A percentile compares a stretch with the other conserved stretches of the same genome.
These are phyloP conservation scores for Panthera uncia DNA, from an alignment of 2,113 vertebrate species.

Conservation along the genomic window DNA sequence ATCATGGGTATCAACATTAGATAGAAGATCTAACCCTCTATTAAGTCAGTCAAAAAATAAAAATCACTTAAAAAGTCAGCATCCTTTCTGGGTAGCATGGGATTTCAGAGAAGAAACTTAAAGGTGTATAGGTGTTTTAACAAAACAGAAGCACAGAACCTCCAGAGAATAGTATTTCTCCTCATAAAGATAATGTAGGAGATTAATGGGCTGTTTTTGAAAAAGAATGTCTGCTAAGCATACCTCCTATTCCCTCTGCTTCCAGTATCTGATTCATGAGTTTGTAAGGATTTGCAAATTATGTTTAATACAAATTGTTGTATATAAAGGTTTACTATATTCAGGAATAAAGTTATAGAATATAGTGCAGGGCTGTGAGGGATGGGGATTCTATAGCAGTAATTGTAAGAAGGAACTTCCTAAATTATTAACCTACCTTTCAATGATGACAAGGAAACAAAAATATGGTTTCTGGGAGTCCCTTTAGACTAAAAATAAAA, in stretches of 20 bases:
- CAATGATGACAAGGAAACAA: background rate
- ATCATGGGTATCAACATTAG: background rate
- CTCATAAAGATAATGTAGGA: background rate
- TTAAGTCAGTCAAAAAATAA: background rate
- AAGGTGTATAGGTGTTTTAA: background rate
- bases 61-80: background rate
- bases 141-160: background rate
- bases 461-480: background rate
- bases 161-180: background rate
- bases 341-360: background rate
- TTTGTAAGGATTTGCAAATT: constrained; percentile 5
- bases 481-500: background rate
- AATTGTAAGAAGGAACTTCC: constrained; percentile 39
- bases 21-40: background rate
- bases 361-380: background rate
- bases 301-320: background rate
- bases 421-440: constrained; percentile 34
- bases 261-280: background rate
- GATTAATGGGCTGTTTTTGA: background rate
- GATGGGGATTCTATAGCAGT: background rate
- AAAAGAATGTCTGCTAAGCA: background rate
- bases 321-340: background rate
- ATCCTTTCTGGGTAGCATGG: background rate
- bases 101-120: background rate
- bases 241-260: background rate